These are phyloP conservation scores for Drosophila algonquin DNA, from an alignment of 2,888 invertebrate genomes.

Conservation along the genomic window DNA sequence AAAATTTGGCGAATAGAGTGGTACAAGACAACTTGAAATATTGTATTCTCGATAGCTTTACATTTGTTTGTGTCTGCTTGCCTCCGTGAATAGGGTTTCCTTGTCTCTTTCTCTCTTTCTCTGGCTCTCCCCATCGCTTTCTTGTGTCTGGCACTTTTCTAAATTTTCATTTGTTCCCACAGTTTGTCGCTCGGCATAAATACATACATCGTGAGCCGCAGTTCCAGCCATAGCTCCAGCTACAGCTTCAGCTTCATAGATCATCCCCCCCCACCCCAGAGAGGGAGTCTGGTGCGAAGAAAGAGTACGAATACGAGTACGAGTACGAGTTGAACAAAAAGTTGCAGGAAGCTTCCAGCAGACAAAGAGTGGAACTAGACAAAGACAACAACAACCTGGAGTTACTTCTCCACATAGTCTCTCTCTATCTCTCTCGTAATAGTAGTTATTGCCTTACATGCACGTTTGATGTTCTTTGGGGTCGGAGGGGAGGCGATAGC, in stretches of 20 bases:
- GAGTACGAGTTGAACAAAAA: slow-evolving; percentile 11
- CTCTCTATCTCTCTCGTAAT: slow-evolving; percentile 46
- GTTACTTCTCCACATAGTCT: slow-evolving; percentile 11
- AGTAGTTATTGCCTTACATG: slow-evolving; percentile 75
- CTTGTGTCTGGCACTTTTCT: slow-evolving; percentile 63
- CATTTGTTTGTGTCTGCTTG: slow-evolving; percentile 57
- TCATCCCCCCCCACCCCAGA: slow-evolving; percentile 5
- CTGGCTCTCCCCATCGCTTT: slow-evolving; percentile 27
- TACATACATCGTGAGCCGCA: slow-evolving; percentile 70
- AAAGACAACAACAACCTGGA: slow-evolving; percentile 35
- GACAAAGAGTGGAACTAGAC: slow-evolving; percentile 60
- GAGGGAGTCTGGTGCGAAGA: background rate
- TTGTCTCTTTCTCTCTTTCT: slow-evolving; percentile 28
- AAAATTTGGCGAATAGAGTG: no score
- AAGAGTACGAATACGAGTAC: background rate
- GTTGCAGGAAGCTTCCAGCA: slow-evolving; percentile 71
- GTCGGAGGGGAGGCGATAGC: slow-evolving; percentile 53
- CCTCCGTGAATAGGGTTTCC: background rate
- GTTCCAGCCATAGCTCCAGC: slow-evolving; percentile 27
- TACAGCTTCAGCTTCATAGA: slow-evolving; percentile 35
- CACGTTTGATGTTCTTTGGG: slow-evolving; percentile 74
- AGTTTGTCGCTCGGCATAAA: slow-evolving; percentile 79
- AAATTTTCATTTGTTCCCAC: slow-evolving; percentile 78
- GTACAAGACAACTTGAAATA: slow-evolving; percentile 51
- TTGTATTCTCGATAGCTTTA: slow-evolving; percentile 67